A percentile compares a stretch with the other conserved stretches of the same genome.
These are phyloP conservation scores for Mycetomoellerius zeteki DNA, from an alignment of 1,140 invertebrate species.

Conservation along the genomic window DNA sequence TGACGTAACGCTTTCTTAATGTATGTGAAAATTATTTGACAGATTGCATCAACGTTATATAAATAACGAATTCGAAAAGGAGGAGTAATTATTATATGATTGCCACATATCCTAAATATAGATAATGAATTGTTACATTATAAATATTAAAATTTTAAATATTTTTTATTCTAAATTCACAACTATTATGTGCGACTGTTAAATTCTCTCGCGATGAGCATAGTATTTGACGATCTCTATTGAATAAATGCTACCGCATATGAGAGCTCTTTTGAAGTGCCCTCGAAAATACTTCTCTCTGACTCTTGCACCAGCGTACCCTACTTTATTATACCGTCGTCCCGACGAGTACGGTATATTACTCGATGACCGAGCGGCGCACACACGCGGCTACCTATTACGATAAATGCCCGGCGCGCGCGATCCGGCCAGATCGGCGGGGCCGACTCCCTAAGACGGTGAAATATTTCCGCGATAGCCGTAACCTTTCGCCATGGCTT, in stretches of 20 bases:
- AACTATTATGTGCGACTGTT: neutral
- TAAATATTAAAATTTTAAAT: neutral
- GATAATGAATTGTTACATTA: neutral
- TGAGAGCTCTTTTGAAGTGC: neutral
- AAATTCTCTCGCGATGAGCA: neutral
- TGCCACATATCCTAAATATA: neutral
- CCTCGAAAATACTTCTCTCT: slow-evolving; percentile 35
- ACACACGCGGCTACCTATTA: slow-evolving; percentile 72
- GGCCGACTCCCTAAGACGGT: slow-evolving; percentile 75
- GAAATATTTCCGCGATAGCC: slow-evolving; percentile 83
- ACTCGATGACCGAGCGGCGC: slow-evolving; percentile 61
- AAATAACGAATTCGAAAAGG: neutral
- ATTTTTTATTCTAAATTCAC: neutral
- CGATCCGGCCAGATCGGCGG: slow-evolving; percentile 70
- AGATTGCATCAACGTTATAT: neutral
- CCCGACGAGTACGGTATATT: slow-evolving; percentile 10
- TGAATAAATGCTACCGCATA: neutral
- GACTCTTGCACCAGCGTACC: neutral
- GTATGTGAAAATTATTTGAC: neutral
- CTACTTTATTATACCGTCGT: slow-evolving; percentile 48
- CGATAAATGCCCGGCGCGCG: slow-evolving; percentile 77
- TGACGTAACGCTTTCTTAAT: neutral
- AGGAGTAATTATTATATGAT: neutral
- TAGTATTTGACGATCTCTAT: neutral
- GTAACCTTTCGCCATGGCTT: slow-evolving; percentile 79